Evolutionary conservation across 2,888 invertebrate genomes (phyloP), one percentile per base, ranked within the genome.

Genomic region (Acanthosoma haemorrhoidale): DNA sequence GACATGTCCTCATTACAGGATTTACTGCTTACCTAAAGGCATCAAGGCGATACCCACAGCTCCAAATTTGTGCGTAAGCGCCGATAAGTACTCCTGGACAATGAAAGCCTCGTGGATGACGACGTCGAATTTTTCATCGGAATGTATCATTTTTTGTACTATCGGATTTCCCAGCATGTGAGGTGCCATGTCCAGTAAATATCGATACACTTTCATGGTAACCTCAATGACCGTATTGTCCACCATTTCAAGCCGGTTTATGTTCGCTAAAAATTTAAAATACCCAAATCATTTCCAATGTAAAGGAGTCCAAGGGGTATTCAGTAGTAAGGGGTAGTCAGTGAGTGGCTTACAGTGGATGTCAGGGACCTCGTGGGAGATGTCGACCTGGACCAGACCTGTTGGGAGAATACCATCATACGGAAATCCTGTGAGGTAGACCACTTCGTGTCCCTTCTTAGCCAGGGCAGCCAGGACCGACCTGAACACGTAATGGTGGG

Each of bases 381-480:
- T 2, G 29, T 51, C 51, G 3, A 51, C n/a, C 51, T 25, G 51
- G 8, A n/a, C n/a, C 0, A 51, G 13, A 3, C 51, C 51, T 6
- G 25, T 13, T 11, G 51, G 51, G 8, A 51, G 25, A 13, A n/a
- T 21, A 21, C 43, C 51, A 25, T 21, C 13, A 1, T 9, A 25
- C 2, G 51, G 51, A 25, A 18, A 51, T 3, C 25, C 51, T 1
- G 72, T 70, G 51, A 68, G 25, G 51, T 63, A 70, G 51, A 73
- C 74, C 16, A 77, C 72, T 18, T 75, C 64, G 60, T 77, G 77
- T 4, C 76, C 77, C 29, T 73, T 64, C 9, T 61, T 61, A 8
- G 75, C 76, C 16, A 77, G 69, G 21, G 64, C 76, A 4, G 39
- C 59, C 13, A 73, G 63, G 18, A 76, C 60, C 9, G 76, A 67